Evolutionary conservation across 2,797 vertebrate genomes (phyloP), one percentile per base, ranked within the genome.

Genomic region (Carapus acus): DNA sequence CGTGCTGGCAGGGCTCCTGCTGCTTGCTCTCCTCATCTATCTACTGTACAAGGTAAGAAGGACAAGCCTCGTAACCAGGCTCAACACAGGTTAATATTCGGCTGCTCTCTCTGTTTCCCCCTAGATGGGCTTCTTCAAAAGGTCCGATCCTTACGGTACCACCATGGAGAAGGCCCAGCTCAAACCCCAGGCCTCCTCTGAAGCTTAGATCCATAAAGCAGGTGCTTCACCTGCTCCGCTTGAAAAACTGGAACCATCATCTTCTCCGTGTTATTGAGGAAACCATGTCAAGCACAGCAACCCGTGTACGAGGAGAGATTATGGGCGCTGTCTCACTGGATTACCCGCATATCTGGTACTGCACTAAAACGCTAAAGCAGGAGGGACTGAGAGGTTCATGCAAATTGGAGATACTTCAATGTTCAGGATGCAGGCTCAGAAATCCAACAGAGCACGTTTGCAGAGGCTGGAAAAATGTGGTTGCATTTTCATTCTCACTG

Each of bases 91-190:
- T 20, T 21, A 14, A 23, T 58, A 33, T 34, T 8, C 13, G 12
- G 53, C 40, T 67, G 20, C 49, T 49, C 22, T 50, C 7, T 62
- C 43, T 29, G 13, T 58, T 21, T 69, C 22, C 27, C 71, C 62
- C 14, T 69, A 95, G 93, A 89, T 94, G 49, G 91, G 91, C 62
- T 95, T 95, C 81, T 95, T 95, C 74, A 93, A 95, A 76, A 87
- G 92, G 62, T 87, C 93, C 1, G 86, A 91, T 70, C 91, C 90
- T 0, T 92, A 93, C 0, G 90, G 91, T 57, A 93, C 93, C 0
- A 90, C 92, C 52, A 94, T 94, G 93, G 92, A 95, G 81, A 95
- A 94, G 81, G 93, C 93, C 62, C 88, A 93, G 73, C 91, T 95
- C 63, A 93, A 91, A 80, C 92, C 93, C 62, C 92, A 92, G 79